These are phyloP conservation scores for Pseudochaenichthys georgianus DNA, from an alignment of 2,797 vertebrate species.

Conservation along the genomic window DNA sequence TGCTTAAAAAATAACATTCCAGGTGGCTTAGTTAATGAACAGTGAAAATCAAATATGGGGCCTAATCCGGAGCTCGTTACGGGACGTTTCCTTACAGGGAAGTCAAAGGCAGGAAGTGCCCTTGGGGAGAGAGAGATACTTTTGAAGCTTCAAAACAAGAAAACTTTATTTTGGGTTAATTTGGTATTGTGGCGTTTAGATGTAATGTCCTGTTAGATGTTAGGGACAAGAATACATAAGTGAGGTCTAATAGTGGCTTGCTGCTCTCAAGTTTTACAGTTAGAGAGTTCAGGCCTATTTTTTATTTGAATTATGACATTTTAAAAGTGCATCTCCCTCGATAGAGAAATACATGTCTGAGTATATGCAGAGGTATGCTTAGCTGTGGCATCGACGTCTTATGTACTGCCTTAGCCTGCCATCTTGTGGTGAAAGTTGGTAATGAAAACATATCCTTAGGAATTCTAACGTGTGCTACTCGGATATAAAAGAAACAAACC, in stretches of 20 bases:
- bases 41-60: conserved; percentile 90
- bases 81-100: conserved; percentile 87
- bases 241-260: background rate
- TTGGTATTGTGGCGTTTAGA: conserved; percentile 7
- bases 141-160: conserved; percentile 51
- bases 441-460: conserved; percentile 10
- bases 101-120: conserved; percentile 80
- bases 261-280: background rate
- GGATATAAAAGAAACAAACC: background rate
- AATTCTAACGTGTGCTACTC: background rate
- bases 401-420: conserved; percentile 74
- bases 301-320: conserved; percentile 3
- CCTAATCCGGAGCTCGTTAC: conserved; percentile 88
- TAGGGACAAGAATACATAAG: background rate
- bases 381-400: background rate
- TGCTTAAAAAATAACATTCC: conserved; percentile 90
- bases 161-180: conserved; percentile 40
- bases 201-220: background rate
- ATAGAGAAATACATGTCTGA: background rate
- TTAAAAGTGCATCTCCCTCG: background rate
- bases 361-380: conserved; percentile 11
- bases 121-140: conserved; percentile 69
- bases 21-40: conserved; percentile 91
- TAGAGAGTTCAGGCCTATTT: background rate
- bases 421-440: conserved; percentile 73